A percentile compares a stretch with the other conserved stretches of the same genome.
phyloP scores from a whole-genome alignment of 35 echinoderm and acorn worm species.

The Ophiothrix spiculata region DNA sequence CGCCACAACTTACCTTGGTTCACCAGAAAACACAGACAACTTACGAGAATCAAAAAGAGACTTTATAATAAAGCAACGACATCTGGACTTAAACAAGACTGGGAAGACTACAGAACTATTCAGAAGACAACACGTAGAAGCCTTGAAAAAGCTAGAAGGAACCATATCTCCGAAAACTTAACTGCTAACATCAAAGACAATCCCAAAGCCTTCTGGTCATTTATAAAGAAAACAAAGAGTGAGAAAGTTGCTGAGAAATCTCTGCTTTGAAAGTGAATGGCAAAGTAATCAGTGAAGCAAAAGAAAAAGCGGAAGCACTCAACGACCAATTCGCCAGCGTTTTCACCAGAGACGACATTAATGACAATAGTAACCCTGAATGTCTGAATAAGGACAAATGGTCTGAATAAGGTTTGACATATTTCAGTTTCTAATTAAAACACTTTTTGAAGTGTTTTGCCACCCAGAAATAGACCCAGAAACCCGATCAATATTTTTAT shows the following conservation, averaged over 20 bases:
- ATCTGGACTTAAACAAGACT: not conserved
- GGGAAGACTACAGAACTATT: not conserved
- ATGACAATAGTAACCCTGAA: not conserved
- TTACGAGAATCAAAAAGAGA: not conserved
- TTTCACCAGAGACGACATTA: constrained; percentile 3
- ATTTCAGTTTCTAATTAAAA: no score
- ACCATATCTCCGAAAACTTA: not conserved
- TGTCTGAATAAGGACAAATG: not conserved
- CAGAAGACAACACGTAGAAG: not conserved
- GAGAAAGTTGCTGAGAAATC: not conserved
- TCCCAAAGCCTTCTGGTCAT: not conserved
- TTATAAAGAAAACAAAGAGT: not conserved
- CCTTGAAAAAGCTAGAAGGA: not conserved
- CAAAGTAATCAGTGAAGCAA: not conserved
- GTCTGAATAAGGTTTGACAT: no score
- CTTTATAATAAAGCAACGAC: not conserved
- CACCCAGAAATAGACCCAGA: not conserved
- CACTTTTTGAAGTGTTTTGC: not conserved
- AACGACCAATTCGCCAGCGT: constrained; percentile 19
- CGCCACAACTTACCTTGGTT: not conserved
- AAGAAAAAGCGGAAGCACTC: not conserved
- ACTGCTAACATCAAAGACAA: not conserved
- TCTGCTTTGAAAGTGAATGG: not conserved
- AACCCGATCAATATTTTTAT: not conserved
- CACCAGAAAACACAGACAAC: not conserved